Evolutionary conservation across 2,888 invertebrate genomes (phyloP).

Genomic region (Agrotis clavis): DNA sequence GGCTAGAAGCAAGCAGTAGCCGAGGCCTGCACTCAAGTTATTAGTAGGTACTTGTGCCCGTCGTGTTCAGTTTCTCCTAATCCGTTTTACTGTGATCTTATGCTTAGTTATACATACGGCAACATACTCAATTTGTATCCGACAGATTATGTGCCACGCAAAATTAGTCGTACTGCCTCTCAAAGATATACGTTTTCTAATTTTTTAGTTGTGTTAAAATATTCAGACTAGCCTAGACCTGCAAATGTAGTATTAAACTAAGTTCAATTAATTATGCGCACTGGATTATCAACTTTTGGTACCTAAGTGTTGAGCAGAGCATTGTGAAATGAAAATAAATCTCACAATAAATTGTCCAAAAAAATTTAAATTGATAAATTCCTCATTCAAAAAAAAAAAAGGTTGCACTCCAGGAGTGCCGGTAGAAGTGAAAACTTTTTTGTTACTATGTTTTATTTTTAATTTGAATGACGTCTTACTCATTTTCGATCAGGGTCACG

Average conservation of each 20-base stretch:
- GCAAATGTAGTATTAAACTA: not conserved
- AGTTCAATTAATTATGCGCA: no score
- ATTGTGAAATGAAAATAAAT: not conserved
- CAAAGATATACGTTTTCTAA: no score
- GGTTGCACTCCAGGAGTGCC: no score
- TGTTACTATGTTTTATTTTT: no score
- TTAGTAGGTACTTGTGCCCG: slow-evolving; percentile 63
- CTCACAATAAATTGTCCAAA: no score
- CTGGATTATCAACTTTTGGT: not conserved
- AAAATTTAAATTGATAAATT: no score
- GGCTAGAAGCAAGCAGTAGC: slow-evolving; percentile 13
- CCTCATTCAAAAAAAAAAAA: no score
- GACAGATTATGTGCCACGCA: no score
- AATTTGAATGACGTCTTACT: no score
- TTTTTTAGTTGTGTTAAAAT: not conserved
- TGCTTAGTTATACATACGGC: slow-evolving; percentile 21
- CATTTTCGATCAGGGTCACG: no score
- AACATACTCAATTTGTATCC: not conserved
- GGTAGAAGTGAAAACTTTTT: no score
- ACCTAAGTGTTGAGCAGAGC: not conserved
- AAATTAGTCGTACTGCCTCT: not conserved
- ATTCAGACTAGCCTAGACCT: not conserved
- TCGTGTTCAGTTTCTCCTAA: slow-evolving; percentile 51
- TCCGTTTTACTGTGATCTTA: slow-evolving; percentile 49
- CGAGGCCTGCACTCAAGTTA: slow-evolving; percentile 62